Evolutionary conservation across 2,888 invertebrate species (phyloP).

Genomic region (Zaprionus bogoriensis): DNA sequence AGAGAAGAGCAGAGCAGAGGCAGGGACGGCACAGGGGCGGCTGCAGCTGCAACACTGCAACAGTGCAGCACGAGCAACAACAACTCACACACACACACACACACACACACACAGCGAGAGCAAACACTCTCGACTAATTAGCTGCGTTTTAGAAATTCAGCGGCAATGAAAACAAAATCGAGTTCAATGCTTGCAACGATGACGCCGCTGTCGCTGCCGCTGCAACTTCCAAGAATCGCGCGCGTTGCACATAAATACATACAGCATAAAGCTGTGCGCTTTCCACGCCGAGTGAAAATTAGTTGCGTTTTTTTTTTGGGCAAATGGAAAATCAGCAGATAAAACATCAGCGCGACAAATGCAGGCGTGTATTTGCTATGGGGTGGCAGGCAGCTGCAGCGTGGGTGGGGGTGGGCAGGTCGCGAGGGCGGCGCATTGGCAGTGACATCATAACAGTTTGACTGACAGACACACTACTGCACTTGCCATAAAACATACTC

Average conservation of each 20-base stretch:
- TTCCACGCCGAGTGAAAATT: conserved; percentile 69
- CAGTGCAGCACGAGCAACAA: conserved; percentile 29
- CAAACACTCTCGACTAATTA: conserved; percentile 78
- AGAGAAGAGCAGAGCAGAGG: conserved; percentile 74
- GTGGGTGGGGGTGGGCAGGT: conserved; percentile 2
- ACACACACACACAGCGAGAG: conserved; percentile 20
- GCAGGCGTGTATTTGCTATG: no score
- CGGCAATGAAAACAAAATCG: conserved; percentile 79
- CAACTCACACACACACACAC: no score
- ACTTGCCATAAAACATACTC: conserved; percentile 53
- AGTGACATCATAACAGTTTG: conserved; percentile 67
- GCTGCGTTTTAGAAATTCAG: conserved; percentile 79
- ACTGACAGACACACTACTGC: conserved; percentile 60
- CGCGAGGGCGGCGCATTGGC: conserved; percentile 22
- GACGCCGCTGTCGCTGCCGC: conserved; percentile 36
- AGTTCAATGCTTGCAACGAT: conserved; percentile 76
- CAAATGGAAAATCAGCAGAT: neutral
- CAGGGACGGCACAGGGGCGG: no score
- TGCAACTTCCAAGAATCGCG: conserved; percentile 66
- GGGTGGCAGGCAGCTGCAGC: conserved; percentile 7
- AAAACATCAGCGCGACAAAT: neutral
- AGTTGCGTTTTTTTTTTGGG: conserved; percentile 47
- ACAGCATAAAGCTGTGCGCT: conserved; percentile 46
- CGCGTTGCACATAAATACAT: conserved; percentile 15
- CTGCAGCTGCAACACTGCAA: no score